These are phyloP conservation scores for Mythimna pallens DNA, from an alignment of 2,888 invertebrate genomes.

Conservation along the genomic window DNA sequence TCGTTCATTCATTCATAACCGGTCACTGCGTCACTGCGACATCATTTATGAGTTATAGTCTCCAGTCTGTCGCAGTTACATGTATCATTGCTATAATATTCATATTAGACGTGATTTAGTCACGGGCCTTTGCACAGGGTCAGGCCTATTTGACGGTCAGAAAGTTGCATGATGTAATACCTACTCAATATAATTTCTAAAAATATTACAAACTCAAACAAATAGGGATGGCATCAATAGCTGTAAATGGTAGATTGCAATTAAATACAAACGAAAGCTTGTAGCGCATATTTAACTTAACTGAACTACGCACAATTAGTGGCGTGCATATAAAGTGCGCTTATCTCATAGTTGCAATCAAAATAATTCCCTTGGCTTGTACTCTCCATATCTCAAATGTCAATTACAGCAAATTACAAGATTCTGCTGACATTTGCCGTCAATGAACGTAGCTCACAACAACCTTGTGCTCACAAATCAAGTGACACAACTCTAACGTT, in stretches of 20 bases:
- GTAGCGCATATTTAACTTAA: neutral
- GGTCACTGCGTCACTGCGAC: conserved; percentile 30
- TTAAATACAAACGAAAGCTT: neutral
- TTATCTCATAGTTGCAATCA: conserved; percentile 45
- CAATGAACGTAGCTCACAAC: conserved; percentile 53
- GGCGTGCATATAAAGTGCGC: conserved; percentile 42
- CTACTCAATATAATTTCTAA: neutral
- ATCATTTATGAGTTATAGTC: conserved; percentile 35
- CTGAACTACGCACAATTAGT: conserved; percentile 36
- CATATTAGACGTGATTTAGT: conserved; percentile 20
- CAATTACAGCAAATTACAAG: conserved; percentile 58
- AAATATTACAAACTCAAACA: neutral
- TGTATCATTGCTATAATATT: conserved; percentile 19
- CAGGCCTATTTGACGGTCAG: neutral
- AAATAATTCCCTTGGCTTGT: conserved; percentile 45
- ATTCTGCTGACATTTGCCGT: conserved; percentile 57
- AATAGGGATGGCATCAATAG: neutral
- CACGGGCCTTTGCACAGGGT: neutral
- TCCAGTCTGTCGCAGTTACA: conserved; percentile 11
- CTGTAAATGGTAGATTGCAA: neutral
- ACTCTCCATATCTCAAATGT: conserved; percentile 58
- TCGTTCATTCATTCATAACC: conserved; percentile 55
- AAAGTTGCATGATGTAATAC: neutral
- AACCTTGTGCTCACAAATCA: conserved; percentile 31
- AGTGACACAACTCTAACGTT: conserved; percentile 16